Base-by-base conservation (phyloP, 1,140 invertebrate genomes). In the Plutomurus gul region DNA sequence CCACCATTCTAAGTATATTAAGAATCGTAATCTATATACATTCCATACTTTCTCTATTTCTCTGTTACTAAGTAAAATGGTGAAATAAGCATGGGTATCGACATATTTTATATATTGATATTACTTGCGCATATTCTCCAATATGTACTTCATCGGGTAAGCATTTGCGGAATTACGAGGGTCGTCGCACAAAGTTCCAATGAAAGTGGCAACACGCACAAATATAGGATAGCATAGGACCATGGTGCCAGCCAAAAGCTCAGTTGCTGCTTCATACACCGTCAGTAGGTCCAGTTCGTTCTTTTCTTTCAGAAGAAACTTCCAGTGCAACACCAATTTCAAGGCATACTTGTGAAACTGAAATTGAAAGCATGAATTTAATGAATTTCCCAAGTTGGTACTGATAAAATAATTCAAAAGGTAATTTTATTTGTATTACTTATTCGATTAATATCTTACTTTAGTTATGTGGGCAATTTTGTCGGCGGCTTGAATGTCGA, bases 341-440 rank as follows among this genome's bases (percentile, higher is more conserved):
- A 77, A 20, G 13, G 22, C 71, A 27, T 81, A 77, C 20, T 77
- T 75, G 36, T 81, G 75, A 25, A 74, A 47, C 79, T 81, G 27
- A 5, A 74, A 80, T 6, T 10, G n/a, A n/a, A n/a, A n/a, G n/a
- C n/a, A n/a, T n/a, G n/a, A n/a, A n/a, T n/a, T n/a, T n/a, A n/a
- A n/a, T n/a, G n/a, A n/a, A n/a, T n/a, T n/a, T n/a, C n/a, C n/a
- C n/a, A n/a, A n/a, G n/a, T n/a, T n/a, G n/a, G n/a, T n/a, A n/a
- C n/a, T n/a, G n/a, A n/a, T n/a, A n/a, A n/a, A n/a, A n/a, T n/a
- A n/a, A n/a, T n/a, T n/a, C n/a, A n/a, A n/a, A 73, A 39, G 16
- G 3, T 33, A 73, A n/a, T 43, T 4, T 10, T n/a, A 73, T 20
- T 73, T 25, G 25, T 4, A 20, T 20, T 18, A 27, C 11, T 0